Conservation (phyloP, 2,797 vertebrate genomes). For the Onychomys leucogaster region DNA sequence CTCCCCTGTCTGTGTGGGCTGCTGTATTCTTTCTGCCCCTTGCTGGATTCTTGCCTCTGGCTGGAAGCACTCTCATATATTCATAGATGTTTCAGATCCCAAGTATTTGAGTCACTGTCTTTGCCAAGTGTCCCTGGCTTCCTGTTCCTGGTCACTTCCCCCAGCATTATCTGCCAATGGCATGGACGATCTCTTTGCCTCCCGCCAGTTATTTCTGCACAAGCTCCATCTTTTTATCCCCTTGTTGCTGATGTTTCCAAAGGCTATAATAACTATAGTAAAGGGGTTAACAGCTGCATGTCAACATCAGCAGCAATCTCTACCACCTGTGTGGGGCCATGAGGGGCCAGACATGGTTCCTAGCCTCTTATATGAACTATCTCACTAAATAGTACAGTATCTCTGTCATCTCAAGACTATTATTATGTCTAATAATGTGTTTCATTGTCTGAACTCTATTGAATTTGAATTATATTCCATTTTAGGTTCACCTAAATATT, state of each 20-base stretch:
- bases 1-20: not conserved
- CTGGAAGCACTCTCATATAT: not conserved
- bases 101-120: not conserved
- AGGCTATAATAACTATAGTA: not conserved
- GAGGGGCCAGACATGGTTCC: not conserved
- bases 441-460: not conserved
- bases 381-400: not conserved
- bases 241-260: not conserved
- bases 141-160: not conserved
- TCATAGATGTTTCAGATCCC: not conserved
- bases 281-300: not conserved
- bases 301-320: rapidly evolving
- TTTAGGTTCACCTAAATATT: constrained; percentile 44
- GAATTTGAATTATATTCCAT: constrained; percentile 47
- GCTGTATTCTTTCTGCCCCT: not conserved
- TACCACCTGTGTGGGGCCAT: not conserved
- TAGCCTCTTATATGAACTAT: not conserved
- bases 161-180: not conserved
- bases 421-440: not conserved
- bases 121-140: not conserved
- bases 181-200: not conserved
- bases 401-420: not conserved
- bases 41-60: not conserved
- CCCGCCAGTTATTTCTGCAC: not conserved
- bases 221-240: not conserved